Conservation (phyloP, 1,140 invertebrate genomes). For the Caerostris darwini region DNA sequence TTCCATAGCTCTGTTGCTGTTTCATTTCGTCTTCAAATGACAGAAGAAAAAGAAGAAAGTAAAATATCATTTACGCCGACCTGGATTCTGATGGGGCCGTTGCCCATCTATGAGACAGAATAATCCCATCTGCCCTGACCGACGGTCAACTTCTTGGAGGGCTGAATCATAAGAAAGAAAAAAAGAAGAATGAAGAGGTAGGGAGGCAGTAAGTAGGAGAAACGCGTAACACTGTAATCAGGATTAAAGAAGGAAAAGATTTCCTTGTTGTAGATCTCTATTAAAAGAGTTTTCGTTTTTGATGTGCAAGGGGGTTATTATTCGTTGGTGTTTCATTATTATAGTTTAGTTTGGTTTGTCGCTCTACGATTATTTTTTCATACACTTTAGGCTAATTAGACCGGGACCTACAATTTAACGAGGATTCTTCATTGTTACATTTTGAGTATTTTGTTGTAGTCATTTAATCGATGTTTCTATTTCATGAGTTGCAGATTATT, state of each 20-base stretch:
- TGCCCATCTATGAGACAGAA: neutral
- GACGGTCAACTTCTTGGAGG: constrained; percentile 25
- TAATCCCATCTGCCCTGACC: neutral
- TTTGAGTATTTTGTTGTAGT: too few relatives aligned
- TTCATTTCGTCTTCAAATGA: neutral
- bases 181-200: neutral
- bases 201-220: neutral
- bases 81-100: neutral
- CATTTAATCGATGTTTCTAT: too few relatives aligned
- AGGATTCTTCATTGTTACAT: too few relatives aligned
- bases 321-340: neutral
- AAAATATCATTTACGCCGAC: constrained; percentile 14
- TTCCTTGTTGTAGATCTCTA: neutral
- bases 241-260: neutral
- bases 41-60: neutral
- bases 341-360: too few relatives aligned
- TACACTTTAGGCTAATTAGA: too few relatives aligned
- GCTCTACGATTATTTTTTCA: too few relatives aligned
- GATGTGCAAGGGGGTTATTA: neutral
- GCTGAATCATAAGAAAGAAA: neutral
- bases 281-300: constrained; percentile 7
- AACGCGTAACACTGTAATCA: constrained; percentile 10
- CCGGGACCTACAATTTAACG: too few relatives aligned
- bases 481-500: too few relatives aligned
- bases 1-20: neutral